Conservation (phyloP, 2,888 invertebrate species). For the Mamestra brassicae region DNA sequence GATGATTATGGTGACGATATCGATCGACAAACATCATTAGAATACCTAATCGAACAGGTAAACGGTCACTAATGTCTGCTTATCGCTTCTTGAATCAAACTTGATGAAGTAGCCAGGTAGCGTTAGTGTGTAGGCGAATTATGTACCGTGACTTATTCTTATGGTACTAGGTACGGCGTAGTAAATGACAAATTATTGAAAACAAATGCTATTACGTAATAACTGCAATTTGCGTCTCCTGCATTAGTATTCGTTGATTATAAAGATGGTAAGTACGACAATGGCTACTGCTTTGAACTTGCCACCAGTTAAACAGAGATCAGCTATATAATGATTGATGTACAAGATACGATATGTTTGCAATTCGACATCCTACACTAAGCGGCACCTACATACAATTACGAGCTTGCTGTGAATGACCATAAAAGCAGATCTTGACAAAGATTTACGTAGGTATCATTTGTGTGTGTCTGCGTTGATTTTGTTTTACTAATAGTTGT, state of each 20-base stretch:
- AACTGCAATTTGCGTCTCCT: slow-evolving; percentile 5
- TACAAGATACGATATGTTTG: slow-evolving; percentile 16
- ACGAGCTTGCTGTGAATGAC: slow-evolving; percentile 30
- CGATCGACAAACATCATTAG: slow-evolving; percentile 68
- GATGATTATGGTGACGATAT: slow-evolving; percentile 51
- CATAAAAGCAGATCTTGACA: slow-evolving; percentile 46
- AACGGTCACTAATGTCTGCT: slow-evolving; percentile 28
- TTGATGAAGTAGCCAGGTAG: neutral
- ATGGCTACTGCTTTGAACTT: slow-evolving; percentile 9
- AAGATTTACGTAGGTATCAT: slow-evolving; percentile 27
- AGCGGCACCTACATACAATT: slow-evolving; percentile 48
- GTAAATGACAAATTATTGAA: slow-evolving; percentile 3
- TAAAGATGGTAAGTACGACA: neutral
- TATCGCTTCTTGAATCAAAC: slow-evolving; percentile 29
- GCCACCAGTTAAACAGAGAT: slow-evolving; percentile 22
- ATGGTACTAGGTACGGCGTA: slow-evolving; percentile 5
- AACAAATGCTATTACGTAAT: neutral
- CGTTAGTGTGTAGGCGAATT: neutral
- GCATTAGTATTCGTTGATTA: neutral
- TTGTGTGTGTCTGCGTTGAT: slow-evolving; percentile 11
- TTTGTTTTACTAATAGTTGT: slow-evolving; percentile 17
- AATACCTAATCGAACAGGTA: slow-evolving; percentile 66
- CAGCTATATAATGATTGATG: slow-evolving; percentile 1
- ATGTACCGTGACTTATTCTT: neutral
- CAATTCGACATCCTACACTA: slow-evolving; percentile 57